Evolutionary conservation across 2,888 invertebrate species (phyloP), one percentile per base, ranked within the genome.

Genomic region (Meloe dianella): DNA sequence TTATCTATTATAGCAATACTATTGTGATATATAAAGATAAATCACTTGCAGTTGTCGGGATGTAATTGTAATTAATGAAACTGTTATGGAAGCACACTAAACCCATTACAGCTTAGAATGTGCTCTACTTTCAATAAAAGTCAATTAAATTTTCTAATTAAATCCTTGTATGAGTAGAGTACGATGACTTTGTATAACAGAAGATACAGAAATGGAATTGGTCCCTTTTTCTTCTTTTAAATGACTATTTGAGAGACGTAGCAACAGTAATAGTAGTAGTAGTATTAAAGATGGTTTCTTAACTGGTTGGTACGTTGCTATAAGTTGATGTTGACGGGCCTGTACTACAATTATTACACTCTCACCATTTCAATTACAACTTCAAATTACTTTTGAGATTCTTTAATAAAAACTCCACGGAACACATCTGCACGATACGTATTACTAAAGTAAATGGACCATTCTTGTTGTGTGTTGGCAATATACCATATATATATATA

Each of bases 341-440:
- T 10, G 5, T 51, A 24, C 24, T 47, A 78, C 82, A 82, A 83
- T 84, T 83, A 84, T 83, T 83, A 83, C 80, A 82, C 82, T 82
- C 81, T 81, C 82, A 79, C 83, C 81, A 82, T 84, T 83, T 84
- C 83, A 84, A 84, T 84, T 84, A 84, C 83, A 83, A 83, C 82
- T 84, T 83, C 80, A 80, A 82, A 84, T 84, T 84, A 84, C 84
- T 84, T 84, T 84, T 82, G 81, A 80, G 82, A 81, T 82, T 82
- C 81, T 83, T 83, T 83, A 83, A 83, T 83, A 83, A 81, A 81
- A 82, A 81, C 75, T 79, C n/a, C n/a, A n/a, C 75, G 71, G 76
- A 75, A 77, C 75, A 76, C 77, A 72, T 74, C 75, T 73, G 73
- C 73, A 73, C 73, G 74, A 75, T 73, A 73, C 67, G 70, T 72